phyloP scores from a whole-genome alignment of 2,797 vertebrate species.

The Parauchenoglanis punctatus region DNA sequence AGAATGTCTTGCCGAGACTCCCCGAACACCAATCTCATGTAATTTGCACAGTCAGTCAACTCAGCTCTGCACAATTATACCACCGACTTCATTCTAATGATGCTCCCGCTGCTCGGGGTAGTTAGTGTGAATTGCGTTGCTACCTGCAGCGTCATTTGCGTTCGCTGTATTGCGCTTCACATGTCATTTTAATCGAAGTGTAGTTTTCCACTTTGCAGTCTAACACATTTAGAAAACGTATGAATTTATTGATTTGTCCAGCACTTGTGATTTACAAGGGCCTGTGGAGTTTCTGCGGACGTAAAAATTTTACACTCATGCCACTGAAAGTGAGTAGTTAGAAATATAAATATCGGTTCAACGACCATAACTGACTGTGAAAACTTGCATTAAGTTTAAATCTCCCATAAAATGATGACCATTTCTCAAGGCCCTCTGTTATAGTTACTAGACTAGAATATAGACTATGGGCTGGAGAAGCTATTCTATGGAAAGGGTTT shows the following conservation, averaged over 20 bases:
- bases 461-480: not conserved
- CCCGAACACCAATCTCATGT: conserved; percentile 5
- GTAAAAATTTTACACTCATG: not conserved
- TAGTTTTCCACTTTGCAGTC: not conserved
- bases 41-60: conserved; percentile 34
- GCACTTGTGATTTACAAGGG: not conserved
- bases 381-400: not conserved
- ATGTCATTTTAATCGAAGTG: not conserved
- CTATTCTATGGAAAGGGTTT: not conserved
- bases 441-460: not conserved
- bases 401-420: not conserved
- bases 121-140: conserved; percentile 8
- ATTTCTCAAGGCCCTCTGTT: not conserved
- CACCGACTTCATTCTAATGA: not conserved
- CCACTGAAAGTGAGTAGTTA: not conserved
- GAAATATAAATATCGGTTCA: not conserved
- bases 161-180: not conserved
- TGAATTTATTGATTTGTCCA: not conserved
- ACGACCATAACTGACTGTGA: not conserved
- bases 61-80: conserved; percentile 24
- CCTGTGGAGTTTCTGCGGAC: too few species aligned
- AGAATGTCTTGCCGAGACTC: conserved; percentile 4
- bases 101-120: not conserved
- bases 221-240: not conserved
- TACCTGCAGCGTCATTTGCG: not conserved